Evolutionary conservation across 2,797 vertebrate genomes (phyloP).

Genomic region (Pygocentrus nattereri): DNA sequence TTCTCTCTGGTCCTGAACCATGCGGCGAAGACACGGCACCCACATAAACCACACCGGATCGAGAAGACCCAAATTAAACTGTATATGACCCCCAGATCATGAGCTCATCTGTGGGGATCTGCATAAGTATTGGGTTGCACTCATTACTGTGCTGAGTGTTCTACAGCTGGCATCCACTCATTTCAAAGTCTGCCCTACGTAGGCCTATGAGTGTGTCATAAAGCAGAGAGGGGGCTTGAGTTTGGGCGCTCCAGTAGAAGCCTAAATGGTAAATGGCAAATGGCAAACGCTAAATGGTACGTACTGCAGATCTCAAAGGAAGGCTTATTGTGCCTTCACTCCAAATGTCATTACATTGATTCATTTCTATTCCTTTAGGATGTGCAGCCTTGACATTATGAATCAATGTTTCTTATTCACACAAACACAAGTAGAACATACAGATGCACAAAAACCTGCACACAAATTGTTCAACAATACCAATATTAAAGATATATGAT

Average conservation of each 20-base stretch:
- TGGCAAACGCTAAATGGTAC: background rate
- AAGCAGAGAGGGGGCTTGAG: background rate
- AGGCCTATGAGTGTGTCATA: background rate
- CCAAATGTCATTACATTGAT: background rate
- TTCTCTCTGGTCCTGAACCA: conserved; percentile 10
- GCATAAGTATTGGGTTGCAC: conserved; percentile 31
- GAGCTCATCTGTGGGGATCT: conserved; percentile 38
- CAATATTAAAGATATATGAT: too few species aligned
- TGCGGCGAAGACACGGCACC: background rate
- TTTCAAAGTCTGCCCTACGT: conserved; percentile 29
- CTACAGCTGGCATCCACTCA: conserved; percentile 9
- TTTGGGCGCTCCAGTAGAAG: background rate
- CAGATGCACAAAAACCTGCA: background rate
- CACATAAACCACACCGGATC: conserved; percentile 9
- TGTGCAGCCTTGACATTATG: background rate
- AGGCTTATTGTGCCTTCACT: background rate
- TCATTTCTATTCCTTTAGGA: background rate
- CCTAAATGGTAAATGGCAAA: background rate
- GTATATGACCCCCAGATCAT: conserved; percentile 31
- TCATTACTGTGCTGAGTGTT: conserved; percentile 11
- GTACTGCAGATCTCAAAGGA: background rate
- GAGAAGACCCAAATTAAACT: conserved; percentile 14
- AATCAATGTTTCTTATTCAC: background rate
- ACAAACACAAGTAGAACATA: background rate
- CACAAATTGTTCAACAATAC: too few species aligned